phyloP scores from a whole-genome alignment of 2,888 invertebrate species.

The Ganaspis brasiliensis region DNA sequence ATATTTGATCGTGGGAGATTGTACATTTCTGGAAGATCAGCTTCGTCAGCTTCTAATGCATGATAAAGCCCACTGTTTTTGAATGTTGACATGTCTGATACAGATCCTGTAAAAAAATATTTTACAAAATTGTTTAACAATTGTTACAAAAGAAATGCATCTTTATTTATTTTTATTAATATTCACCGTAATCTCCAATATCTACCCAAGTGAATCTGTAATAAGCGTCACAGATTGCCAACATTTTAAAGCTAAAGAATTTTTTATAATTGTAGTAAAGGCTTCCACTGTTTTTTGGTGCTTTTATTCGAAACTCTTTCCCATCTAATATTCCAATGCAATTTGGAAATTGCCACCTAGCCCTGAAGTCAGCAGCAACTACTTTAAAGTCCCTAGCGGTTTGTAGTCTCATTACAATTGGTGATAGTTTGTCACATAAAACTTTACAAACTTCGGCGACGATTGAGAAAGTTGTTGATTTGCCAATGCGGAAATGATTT shows the following conservation, averaged over 20 bases:
- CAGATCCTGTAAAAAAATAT: too few relatives aligned
- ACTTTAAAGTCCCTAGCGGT: neutral
- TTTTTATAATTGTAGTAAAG: slow-evolving; percentile 33
- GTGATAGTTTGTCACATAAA: neutral
- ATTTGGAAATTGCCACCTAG: slow-evolving; percentile 3
- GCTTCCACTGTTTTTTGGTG: slow-evolving; percentile 12
- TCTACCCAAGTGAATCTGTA: too few relatives aligned
- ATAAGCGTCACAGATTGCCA: neutral
- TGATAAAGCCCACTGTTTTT: neutral
- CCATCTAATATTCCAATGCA: slow-evolving; percentile 41
- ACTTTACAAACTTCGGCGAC: neutral
- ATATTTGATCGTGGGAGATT: neutral
- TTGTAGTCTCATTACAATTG: neutral
- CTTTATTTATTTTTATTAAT: too few relatives aligned
- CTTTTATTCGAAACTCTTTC: slow-evolving; percentile 17
- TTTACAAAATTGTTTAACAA: too few relatives aligned
- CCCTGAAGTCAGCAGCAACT: neutral
- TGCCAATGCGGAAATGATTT: neutral
- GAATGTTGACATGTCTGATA: neutral
- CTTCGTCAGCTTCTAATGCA: neutral
- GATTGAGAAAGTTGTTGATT: neutral
- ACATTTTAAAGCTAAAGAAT: too few relatives aligned
- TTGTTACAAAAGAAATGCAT: too few relatives aligned
- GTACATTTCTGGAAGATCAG: neutral
- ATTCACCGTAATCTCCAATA: too few relatives aligned